phyloP scores from a whole-genome alignment of 2,113 vertebrate genomes.

The Spizaetus ornatus region DNA sequence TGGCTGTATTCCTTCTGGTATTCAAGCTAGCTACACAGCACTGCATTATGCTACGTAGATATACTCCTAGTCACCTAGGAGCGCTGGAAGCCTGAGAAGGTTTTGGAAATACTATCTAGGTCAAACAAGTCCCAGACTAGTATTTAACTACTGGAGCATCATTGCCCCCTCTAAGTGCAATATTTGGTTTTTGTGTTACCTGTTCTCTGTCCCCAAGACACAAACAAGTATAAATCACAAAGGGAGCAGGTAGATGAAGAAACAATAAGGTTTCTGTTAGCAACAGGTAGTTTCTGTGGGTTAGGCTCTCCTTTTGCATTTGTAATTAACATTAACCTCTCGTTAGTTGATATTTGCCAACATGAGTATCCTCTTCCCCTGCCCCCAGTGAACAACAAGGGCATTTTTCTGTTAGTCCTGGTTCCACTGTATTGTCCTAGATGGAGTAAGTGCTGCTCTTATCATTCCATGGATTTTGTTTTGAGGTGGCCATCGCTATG shows the following conservation, averaged over 20 bases:
- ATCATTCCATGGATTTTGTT: not conserved
- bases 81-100: not conserved
- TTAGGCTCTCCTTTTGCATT: not conserved
- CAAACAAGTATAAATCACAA: not conserved
- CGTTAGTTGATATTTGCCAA: not conserved
- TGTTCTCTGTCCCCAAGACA: not conserved
- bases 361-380: not conserved
- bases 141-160: not conserved
- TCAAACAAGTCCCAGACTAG: not conserved
- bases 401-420: not conserved
- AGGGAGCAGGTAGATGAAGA: not conserved
- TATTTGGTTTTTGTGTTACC: not conserved
- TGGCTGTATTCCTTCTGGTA: not conserved
- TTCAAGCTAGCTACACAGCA: not conserved
- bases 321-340: not conserved
- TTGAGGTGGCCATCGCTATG: not conserved
- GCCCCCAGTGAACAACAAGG: not conserved
- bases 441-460: not conserved
- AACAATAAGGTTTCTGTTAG: not conserved
- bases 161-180: not conserved
- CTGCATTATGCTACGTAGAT: not conserved
- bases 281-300: not conserved
- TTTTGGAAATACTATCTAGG: not conserved
- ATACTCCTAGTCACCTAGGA: not conserved
- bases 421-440: not conserved